Evolutionary conservation across 2,888 invertebrate species (phyloP).

Genomic region (Dolomedes plantarius): DNA sequence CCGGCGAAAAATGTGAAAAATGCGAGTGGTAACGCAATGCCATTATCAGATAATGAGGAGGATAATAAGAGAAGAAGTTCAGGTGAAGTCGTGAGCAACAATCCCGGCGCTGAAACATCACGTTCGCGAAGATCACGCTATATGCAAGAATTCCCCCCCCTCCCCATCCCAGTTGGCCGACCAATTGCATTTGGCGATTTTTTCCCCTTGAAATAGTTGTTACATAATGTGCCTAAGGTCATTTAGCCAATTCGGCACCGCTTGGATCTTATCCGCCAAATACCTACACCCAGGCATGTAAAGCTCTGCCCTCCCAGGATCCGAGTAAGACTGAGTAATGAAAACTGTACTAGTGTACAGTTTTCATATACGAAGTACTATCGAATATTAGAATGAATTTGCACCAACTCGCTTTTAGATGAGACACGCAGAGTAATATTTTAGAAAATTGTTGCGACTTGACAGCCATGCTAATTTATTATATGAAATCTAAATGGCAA

Average conservation of each 20-base stretch:
- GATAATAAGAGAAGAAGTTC: constrained; percentile 49
- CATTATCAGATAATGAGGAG: constrained; percentile 68
- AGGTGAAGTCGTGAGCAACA: constrained; percentile 64
- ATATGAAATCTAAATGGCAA: no score
- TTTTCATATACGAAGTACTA: no score
- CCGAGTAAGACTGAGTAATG: no score
- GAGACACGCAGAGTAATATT: no score
- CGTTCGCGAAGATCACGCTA: constrained; percentile 64
- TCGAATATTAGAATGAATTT: no score
- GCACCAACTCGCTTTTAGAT: no score
- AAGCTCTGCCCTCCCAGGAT: no score
- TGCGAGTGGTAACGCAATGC: constrained; percentile 61
- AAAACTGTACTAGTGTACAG: no score
- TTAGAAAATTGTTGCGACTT: no score
- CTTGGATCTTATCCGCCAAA: neutral
- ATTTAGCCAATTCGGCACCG: constrained; percentile 19
- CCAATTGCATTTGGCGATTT: neutral
- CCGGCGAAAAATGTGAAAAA: constrained; percentile 61
- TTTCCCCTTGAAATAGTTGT: constrained; percentile 5
- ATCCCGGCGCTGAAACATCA: constrained; percentile 54
- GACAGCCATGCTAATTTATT: no score
- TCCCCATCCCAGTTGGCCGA: no score
- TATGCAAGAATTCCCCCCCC: constrained; percentile 33
- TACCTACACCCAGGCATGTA: neutral
- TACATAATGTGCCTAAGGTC: constrained; percentile 37